Percentiles rank a stretch among this genome's conserved stretches.
These are phyloP conservation scores for Hirtodrosophila alboralis DNA, from an alignment of 2,888 invertebrate species.

Conservation along the genomic window DNA sequence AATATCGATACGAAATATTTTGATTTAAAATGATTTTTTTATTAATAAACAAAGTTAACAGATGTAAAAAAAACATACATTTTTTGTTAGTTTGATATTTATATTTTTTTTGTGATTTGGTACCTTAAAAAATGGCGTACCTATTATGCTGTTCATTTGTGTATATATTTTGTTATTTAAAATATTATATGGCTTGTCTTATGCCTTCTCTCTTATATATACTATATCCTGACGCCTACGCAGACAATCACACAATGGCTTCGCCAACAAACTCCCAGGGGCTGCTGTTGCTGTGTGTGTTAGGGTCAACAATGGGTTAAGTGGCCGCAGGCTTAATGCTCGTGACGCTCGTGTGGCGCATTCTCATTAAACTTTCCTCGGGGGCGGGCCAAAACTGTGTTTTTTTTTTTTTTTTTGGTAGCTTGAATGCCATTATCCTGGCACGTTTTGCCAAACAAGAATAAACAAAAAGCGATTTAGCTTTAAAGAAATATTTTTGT, in stretches of 20 bases:
- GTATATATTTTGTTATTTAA: slow-evolving; percentile 44
- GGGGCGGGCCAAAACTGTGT: slow-evolving; percentile 22
- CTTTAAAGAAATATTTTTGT: slow-evolving; percentile 34
- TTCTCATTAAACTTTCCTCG: slow-evolving; percentile 52
- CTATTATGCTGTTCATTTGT: too few relatives aligned
- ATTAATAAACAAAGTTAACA: too few relatives aligned
- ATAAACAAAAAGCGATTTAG: slow-evolving; percentile 1
- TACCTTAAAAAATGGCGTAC: too few relatives aligned
- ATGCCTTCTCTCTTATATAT: background rate
- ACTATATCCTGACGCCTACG: too few relatives aligned
- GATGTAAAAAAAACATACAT: too few relatives aligned
- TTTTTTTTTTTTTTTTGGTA: too few relatives aligned
- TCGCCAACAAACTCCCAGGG: slow-evolving; percentile 5
- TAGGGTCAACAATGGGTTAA: slow-evolving; percentile 62
- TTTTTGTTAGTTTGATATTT: too few relatives aligned
- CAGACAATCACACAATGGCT: slow-evolving; percentile 28
- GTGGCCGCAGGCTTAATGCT: slow-evolving; percentile 51
- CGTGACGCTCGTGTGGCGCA: slow-evolving; percentile 49
- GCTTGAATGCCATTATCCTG: slow-evolving; percentile 42
- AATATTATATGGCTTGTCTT: slow-evolving; percentile 27
- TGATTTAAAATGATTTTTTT: too few relatives aligned
- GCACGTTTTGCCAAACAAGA: slow-evolving; percentile 38
- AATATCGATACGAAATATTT: too few relatives aligned
- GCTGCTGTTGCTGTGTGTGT: too few relatives aligned
- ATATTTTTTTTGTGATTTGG: too few relatives aligned